These are phyloP conservation scores for Trochalopteron elliotii DNA, from an alignment of 2,113 vertebrate species.

Conservation along the genomic window DNA sequence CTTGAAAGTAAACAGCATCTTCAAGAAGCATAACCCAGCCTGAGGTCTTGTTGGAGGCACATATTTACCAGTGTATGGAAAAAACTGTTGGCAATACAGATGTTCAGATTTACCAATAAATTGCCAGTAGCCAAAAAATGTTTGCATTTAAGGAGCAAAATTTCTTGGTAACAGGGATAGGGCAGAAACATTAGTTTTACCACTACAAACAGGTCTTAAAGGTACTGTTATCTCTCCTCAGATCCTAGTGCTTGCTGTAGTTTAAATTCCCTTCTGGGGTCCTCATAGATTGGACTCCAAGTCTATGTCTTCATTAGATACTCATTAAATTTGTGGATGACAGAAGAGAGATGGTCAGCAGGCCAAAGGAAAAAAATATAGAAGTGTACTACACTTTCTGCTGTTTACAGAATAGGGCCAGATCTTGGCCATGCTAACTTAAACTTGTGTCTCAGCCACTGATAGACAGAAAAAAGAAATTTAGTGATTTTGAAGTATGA, in stretches of 20 bases:
- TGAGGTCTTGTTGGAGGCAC: background rate
- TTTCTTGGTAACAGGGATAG: background rate
- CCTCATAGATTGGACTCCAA: background rate
- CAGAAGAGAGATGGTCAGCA: background rate
- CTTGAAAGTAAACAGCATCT: background rate
- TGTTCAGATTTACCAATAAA: background rate
- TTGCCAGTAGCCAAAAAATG: background rate
- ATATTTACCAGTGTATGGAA: background rate
- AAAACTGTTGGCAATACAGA: background rate
- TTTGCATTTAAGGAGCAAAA: background rate
- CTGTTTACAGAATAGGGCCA: background rate
- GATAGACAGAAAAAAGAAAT: background rate
- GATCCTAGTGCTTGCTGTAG: background rate
- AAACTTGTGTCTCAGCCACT: background rate
- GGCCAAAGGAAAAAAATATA: background rate
- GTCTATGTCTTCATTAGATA: background rate
- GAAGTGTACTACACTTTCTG: background rate
- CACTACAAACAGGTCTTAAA: background rate
- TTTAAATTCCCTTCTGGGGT: background rate
- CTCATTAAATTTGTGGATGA: background rate
- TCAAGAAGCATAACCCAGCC: background rate
- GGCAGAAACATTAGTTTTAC: background rate
- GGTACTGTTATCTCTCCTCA: background rate
- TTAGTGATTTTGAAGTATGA: background rate
- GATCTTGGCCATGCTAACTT: background rate